These are phyloP conservation scores for Cyprinella venusta DNA, from an alignment of 2,797 vertebrate species.

Conservation along the genomic window DNA sequence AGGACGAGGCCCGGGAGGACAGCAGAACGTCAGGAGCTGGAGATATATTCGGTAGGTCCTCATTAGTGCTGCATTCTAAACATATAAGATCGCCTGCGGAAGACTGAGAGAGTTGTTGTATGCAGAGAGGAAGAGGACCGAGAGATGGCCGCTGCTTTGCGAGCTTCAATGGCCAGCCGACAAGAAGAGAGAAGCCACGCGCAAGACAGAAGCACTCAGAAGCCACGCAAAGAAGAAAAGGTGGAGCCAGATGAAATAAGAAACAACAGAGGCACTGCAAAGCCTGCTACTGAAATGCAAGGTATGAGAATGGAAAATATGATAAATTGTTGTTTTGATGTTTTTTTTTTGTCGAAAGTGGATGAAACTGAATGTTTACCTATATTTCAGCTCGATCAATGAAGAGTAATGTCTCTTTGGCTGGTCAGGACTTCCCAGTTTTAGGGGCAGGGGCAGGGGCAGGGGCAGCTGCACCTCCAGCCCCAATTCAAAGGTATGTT, in stretches of 20 bases:
- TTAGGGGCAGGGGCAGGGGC: conserved; percentile 71
- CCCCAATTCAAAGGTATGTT: conserved; percentile 64
- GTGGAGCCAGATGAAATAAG: conserved; percentile 76
- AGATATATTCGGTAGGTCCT: conserved; percentile 89
- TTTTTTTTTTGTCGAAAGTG: neutral
- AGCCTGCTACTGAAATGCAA: conserved; percentile 71
- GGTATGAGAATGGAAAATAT: conserved; percentile 62
- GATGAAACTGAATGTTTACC: neutral
- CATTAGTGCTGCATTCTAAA: neutral
- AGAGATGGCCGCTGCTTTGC: conserved; percentile 88
- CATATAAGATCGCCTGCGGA: neutral
- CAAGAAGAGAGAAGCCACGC: conserved; percentile 81
- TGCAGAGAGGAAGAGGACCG: conserved; percentile 94
- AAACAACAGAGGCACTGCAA: conserved; percentile 68
- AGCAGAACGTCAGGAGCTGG: conserved; percentile 92
- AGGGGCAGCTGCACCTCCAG: conserved; percentile 61
- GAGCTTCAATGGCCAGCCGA: conserved; percentile 84
- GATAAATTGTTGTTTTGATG: neutral
- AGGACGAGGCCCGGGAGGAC: conserved; percentile 77
- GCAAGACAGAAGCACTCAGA: conserved; percentile 80
- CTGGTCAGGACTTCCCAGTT: conserved; percentile 82
- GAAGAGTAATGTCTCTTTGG: conserved; percentile 73
- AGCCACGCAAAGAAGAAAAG: conserved; percentile 81
- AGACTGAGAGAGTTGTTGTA: conserved; percentile 5
- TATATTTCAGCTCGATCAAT: conserved; percentile 71